Evolutionary conservation across 2,113 vertebrate species (phyloP).

Genomic region (Pterocles orientalis): DNA sequence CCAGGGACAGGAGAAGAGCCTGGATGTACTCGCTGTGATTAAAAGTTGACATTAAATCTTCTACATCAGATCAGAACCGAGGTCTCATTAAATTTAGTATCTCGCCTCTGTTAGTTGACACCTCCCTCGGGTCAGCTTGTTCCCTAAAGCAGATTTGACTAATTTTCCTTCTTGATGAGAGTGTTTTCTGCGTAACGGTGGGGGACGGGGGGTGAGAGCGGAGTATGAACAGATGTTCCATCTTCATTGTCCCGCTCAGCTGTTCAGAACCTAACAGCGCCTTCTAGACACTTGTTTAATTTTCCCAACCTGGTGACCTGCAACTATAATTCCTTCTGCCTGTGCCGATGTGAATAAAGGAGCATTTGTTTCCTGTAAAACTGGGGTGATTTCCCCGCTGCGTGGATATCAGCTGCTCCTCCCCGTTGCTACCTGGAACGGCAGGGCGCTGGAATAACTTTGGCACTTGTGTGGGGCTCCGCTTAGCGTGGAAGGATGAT

Average conservation of each 20-base stretch:
- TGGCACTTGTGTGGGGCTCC: fast-evolving
- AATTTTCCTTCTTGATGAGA: background rate
- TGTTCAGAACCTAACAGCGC: background rate
- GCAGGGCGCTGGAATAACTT: background rate
- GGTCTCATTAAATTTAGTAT: background rate
- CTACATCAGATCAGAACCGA: fast-evolving
- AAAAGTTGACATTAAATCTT: background rate
- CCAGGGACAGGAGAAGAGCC: background rate
- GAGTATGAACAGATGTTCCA: background rate
- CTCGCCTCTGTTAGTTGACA: background rate
- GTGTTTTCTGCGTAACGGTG: background rate
- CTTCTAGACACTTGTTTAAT: background rate
- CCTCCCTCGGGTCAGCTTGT: background rate
- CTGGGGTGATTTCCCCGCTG: background rate
- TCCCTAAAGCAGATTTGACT: background rate
- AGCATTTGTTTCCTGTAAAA: background rate
- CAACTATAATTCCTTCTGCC: background rate
- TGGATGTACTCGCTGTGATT: fast-evolving
- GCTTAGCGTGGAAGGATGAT: background rate
- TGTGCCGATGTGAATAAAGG: fast-evolving
- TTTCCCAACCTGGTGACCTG: background rate
- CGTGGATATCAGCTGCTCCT: background rate
- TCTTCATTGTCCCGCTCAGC: background rate
- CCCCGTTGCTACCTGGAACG: background rate
- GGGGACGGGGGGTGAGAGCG: background rate